phyloP scores from a whole-genome alignment of 2,888 invertebrate genomes.

The Cryptophagus acutangulus region DNA sequence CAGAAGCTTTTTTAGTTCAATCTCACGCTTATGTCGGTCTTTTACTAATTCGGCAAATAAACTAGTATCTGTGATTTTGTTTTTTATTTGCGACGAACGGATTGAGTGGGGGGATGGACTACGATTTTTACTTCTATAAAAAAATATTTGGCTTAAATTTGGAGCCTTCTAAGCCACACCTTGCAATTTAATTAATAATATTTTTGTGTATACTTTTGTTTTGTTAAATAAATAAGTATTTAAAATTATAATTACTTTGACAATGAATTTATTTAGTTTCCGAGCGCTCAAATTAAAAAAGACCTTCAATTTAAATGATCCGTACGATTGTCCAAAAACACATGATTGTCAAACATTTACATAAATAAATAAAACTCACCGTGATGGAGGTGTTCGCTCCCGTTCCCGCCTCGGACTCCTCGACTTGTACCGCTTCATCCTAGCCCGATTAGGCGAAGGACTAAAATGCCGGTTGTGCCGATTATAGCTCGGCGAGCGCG shows the following conservation, averaged over 20 bases:
- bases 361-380: no score
- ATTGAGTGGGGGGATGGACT: conserved; percentile 47
- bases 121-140: conserved; percentile 33
- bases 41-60: conserved; percentile 86
- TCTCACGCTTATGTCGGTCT: conserved; percentile 74
- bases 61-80: conserved; percentile 84
- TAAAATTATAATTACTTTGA: no score
- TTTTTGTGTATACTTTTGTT: no score
- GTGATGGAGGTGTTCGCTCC: no score
- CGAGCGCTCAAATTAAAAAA: no score
- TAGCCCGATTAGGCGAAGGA: conserved; percentile 42
- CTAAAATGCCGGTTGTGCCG: conserved; percentile 51
- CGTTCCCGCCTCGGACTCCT: conserved; percentile 46
- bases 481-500: conserved; percentile 49
- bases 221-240: background rate
- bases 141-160: no score
- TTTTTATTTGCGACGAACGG: conserved; percentile 60
- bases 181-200: no score
- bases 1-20: conserved; percentile 66
- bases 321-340: no score
- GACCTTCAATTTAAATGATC: no score
- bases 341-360: no score
- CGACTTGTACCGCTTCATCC: conserved; percentile 51
- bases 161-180: no score
- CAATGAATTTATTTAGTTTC: no score